These are phyloP conservation scores for Pipra filicauda DNA, from an alignment of 2,113 vertebrate species.

Conservation along the genomic window DNA sequence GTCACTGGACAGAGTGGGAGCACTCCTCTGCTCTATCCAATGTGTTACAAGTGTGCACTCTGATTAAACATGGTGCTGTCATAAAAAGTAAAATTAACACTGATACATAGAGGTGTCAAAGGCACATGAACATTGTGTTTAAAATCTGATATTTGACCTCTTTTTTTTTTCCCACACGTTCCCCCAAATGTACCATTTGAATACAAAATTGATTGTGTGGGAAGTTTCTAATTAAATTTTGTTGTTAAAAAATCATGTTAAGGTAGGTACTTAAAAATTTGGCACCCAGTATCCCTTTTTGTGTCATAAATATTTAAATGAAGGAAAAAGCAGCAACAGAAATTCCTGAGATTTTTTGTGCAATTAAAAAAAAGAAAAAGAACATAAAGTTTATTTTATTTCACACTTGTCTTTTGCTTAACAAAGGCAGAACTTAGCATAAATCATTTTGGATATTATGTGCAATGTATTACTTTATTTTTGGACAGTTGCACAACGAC, in stretches of 20 bases:
- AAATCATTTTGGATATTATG: background rate
- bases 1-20: accelerated
- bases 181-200: background rate
- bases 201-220: background rate
- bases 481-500: background rate
- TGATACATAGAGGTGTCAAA: background rate
- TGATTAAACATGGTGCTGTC: background rate
- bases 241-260: background rate
- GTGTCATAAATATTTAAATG: background rate
- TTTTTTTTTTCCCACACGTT: background rate
- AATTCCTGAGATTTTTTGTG: background rate
- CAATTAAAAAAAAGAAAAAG: background rate
- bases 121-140: accelerated
- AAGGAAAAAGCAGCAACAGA: background rate
- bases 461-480: conserved; percentile 9
- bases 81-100: background rate
- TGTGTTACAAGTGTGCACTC: background rate
- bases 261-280: background rate
- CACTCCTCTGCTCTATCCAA: background rate
- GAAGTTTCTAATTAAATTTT: background rate
- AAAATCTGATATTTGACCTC: background rate
- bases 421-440: background rate
- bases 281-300: background rate
- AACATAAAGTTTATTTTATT: background rate
- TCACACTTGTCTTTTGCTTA: background rate